phyloP scores from a whole-genome alignment of 2,888 invertebrate genomes.

The Tenthredo notha region DNA sequence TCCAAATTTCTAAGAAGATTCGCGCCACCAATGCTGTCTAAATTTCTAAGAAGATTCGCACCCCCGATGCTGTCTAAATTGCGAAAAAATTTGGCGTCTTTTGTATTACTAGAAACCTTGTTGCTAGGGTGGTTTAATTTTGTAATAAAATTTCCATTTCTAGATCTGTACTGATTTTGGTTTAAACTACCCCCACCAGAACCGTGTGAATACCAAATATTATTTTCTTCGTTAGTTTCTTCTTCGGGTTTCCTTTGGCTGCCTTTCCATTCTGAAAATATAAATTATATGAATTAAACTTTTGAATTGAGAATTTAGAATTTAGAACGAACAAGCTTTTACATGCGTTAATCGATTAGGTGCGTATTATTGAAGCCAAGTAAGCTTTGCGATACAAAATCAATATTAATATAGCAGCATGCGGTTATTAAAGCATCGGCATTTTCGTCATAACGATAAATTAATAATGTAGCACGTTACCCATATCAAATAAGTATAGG shows the following conservation, averaged over 20 bases:
- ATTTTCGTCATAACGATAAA: not conserved
- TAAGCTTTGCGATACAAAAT: not conserved
- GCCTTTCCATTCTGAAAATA: constrained; percentile 49
- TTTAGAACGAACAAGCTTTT: not conserved
- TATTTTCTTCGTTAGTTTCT: not conserved
- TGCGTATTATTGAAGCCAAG: not conserved
- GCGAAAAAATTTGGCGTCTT: constrained; percentile 78
- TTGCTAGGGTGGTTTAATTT: not conserved
- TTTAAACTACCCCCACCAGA: not conserved
- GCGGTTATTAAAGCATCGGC: not conserved
- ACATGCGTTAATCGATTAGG: constrained; percentile 1
- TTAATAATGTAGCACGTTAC: not conserved
- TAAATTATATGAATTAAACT: not conserved
- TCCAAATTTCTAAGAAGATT: constrained; percentile 79
- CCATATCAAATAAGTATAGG: not conserved
- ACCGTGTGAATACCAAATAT: not conserved
- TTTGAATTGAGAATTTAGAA: not conserved
- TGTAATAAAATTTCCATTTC: constrained; percentile 65
- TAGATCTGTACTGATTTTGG: constrained; percentile 66
- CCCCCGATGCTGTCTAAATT: constrained; percentile 75
- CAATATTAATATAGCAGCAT: not conserved
- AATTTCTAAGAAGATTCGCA: constrained; percentile 78
- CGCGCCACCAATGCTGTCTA: constrained; percentile 79
- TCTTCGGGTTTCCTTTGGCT: not conserved
- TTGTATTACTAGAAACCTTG: constrained; percentile 76